Base-by-base conservation (phyloP, 2,113 vertebrate genomes). In the Notechis scutatus region DNA sequence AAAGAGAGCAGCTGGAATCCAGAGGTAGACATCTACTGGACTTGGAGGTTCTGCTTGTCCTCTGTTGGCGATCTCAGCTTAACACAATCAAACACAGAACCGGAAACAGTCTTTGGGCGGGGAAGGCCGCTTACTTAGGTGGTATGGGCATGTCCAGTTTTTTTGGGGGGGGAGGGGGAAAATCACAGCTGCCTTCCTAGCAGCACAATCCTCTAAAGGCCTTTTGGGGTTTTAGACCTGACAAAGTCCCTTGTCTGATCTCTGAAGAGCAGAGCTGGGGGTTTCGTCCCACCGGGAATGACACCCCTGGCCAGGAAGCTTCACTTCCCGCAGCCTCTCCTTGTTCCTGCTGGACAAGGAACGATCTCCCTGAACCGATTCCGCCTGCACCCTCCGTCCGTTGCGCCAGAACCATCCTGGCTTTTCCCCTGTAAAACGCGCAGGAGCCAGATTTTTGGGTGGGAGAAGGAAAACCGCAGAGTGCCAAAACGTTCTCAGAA, bases 321-420 rank as follows among this genome's bases (percentile, higher is more conserved):
- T 69, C 29, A 69, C 14, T 34, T 69, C 29, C n/a, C 14, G 15
- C 2, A 14, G 10, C 8, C 3, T 10, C 59, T 26, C 59, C 56
- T 61, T 10, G 24, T 29, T 64, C 59, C 29, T n/a, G 11, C 64
- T 69, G 64, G 64, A 69, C 4, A n/a, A 69, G 64, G 29, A 69
- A 5, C 6, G 14, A 34, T 15, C 64, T 34, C 64, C 12, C 29
- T 2, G 12, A 6, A 18, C 29, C 14, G 14, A 1, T 34, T 34
- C 4, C 5, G 5, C n/a, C n/a, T 15, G n/a, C n/a, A 34, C 0
- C 4, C 29, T 34, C 64, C 2, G 2, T 74, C n/a, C 2, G 1
- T 2, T n/a, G 64, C n/a, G n/a, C 64, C 64, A n/a, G 34, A 15
- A 7, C 29, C 64, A 7, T 34, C 1, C 12, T 74, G 34, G 64